Evolutionary conservation across 2,797 vertebrate species (phyloP), one percentile per base, ranked within the genome.

Genomic region (Apogon hyalosoma): DNA sequence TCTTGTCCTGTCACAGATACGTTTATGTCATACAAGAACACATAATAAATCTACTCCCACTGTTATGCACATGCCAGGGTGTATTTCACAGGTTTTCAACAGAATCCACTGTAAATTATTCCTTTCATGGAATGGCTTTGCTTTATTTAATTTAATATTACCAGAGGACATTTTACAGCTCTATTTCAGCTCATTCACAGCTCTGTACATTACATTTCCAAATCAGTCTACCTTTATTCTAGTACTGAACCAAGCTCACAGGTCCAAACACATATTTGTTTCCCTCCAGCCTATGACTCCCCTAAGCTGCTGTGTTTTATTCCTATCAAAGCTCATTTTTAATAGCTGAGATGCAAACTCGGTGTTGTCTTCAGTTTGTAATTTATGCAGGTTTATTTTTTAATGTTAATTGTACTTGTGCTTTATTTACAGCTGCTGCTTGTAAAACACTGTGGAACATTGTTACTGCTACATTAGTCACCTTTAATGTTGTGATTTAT

Each of bases 401-500:
- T 46, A 69, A 77, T 53, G 58, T 50, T 68, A 15, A 66, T 71
- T 54, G 69, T 68, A 38, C 53, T 52, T 69, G 16, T 42, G 11
- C 62, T 82, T 57, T 60, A 66, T 83, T 85, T 75, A 73, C 69
- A 51, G 65, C 65, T 21, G 40, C 41, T 19, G 53, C 53, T 70
- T 69, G 54, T 80, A 79, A 74, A 84, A 53, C 73, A 57, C 59
- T 81, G 67, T 68, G 55, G 66, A 58, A 66, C 69, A 62, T 36
- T 58, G 73, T 59, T 68, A 38, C 11, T 52, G 64, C 55, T 8
- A 51, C 64, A 79, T 84, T 58, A 73, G 74, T 83, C 79, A 73
- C 6, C 2, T 71, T 72, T 83, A 84, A 80, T 79, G 38, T 74
- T 66, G 50, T 68, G 68, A 85, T 82, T 79, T 77, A 77, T 77